Evolutionary conservation across 2,888 invertebrate genomes (phyloP).

Genomic region (Odontocerum albicorne): DNA sequence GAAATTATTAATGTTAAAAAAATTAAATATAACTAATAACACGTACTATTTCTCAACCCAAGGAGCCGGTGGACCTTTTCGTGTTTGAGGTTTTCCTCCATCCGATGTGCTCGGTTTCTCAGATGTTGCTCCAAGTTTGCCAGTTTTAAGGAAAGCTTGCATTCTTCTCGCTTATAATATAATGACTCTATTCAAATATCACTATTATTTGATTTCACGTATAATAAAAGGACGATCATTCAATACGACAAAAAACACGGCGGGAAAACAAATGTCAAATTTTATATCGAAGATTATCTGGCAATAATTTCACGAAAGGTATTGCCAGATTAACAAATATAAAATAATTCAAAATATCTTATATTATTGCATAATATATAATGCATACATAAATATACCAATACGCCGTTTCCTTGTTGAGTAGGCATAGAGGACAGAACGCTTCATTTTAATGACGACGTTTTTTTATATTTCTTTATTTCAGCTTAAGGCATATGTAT

Average conservation of each 20-base stretch:
- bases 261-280: slow-evolving; percentile 25
- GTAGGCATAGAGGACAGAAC: no score
- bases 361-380: no score
- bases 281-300: background rate
- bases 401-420: no score
- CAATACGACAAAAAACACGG: slow-evolving; percentile 7
- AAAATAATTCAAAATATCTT: no score
- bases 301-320: background rate
- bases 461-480: no score
- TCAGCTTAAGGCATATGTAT: no score
- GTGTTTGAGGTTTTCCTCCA: slow-evolving; percentile 44
- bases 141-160: slow-evolving; percentile 83
- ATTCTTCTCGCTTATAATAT: slow-evolving; percentile 48
- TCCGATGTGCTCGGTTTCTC: slow-evolving; percentile 49
- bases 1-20: slow-evolving; percentile 1
- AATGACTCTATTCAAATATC: background rate
- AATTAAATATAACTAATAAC: background rate
- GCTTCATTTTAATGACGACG: no score
- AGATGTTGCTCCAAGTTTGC: slow-evolving; percentile 63
- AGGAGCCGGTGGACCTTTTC: slow-evolving; percentile 60
- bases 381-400: no score
- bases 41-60: slow-evolving; percentile 89
- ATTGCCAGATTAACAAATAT: background rate
- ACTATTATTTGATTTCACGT: background rate
- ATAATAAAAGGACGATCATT: background rate